Evolutionary conservation across 2,888 invertebrate genomes (phyloP).

Genomic region (Calephelis perditalis): DNA sequence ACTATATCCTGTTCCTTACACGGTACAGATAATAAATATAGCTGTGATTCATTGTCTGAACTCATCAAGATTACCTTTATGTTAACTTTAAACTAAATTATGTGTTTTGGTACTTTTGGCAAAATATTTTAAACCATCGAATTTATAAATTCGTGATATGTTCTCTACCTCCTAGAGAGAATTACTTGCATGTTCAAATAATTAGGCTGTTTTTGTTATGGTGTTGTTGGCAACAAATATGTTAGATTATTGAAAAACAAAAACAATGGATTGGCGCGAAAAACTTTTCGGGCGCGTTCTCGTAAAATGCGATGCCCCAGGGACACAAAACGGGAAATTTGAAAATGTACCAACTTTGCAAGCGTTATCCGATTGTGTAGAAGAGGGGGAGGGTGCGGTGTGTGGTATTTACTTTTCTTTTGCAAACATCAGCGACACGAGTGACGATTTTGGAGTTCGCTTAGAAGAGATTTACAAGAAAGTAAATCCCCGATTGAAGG

Average conservation of each 20-base stretch:
- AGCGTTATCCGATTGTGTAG: slow-evolving; percentile 61
- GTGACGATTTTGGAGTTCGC: slow-evolving; percentile 83
- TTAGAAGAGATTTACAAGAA: slow-evolving; percentile 77
- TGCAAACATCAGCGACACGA: slow-evolving; percentile 82
- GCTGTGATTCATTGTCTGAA: slow-evolving; percentile 18
- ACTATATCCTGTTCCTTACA: slow-evolving; percentile 33
- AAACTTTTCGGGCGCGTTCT: slow-evolving; percentile 78
- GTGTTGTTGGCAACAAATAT: neutral
- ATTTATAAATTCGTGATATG: neutral
- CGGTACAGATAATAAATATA: slow-evolving; percentile 18
- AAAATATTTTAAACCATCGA: neutral
- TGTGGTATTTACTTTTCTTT: slow-evolving; percentile 85
- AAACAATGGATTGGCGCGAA: slow-evolving; percentile 78
- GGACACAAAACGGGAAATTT: slow-evolving; percentile 63
- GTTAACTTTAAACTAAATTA: neutral
- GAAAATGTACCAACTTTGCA: slow-evolving; percentile 65
- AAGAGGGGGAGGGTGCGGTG: slow-evolving; percentile 68
- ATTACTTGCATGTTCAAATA: neutral
- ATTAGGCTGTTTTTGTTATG: slow-evolving; percentile 1
- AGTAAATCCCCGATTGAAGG: slow-evolving; percentile 74
- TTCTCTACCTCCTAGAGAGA: neutral
- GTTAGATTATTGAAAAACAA: slow-evolving; percentile 18
- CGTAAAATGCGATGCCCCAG: slow-evolving; percentile 68
- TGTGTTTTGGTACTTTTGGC: neutral
- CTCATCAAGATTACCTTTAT: neutral